These are phyloP conservation scores for Dicyrtomina minuta DNA, from an alignment of 2,888 invertebrate genomes.

Conservation along the genomic window DNA sequence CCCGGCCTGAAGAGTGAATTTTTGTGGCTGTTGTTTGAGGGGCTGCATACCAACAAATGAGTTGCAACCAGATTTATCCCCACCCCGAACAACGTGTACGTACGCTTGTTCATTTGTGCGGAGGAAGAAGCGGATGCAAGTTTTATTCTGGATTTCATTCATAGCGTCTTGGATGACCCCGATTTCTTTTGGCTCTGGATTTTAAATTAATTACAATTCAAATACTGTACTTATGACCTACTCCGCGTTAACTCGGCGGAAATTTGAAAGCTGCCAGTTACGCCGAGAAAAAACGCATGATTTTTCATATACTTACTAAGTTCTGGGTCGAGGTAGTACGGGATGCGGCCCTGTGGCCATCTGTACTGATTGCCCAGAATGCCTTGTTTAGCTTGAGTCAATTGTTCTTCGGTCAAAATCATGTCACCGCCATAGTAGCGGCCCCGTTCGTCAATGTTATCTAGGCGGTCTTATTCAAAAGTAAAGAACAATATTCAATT, in stretches of 20 bases:
- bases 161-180: too few relatives aligned
- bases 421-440: conserved; percentile 6
- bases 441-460: conserved; percentile 18
- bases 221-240: too few relatives aligned
- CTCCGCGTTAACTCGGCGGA: too few relatives aligned
- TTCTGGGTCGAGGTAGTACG: not conserved
- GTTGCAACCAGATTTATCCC: not conserved
- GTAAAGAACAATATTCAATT: too few relatives aligned
- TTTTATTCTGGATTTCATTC: too few relatives aligned
- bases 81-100: not conserved
- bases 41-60: not conserved
- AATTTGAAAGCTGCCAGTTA: too few relatives aligned
- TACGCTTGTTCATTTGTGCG: not conserved
- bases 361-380: not conserved
- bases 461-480: too few relatives aligned
- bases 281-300: too few relatives aligned
- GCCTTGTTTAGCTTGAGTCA: not conserved
- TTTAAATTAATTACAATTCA: too few relatives aligned
- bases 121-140: not conserved
- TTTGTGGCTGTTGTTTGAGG: not conserved
- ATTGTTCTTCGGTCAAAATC: not conserved
- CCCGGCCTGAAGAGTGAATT: too few relatives aligned
- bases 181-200: too few relatives aligned
- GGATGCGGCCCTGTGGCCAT: not conserved
- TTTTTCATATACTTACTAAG: too few relatives aligned